Base-by-base conservation (phyloP, 2,113 vertebrate species). In the Mobula birostris region DNA sequence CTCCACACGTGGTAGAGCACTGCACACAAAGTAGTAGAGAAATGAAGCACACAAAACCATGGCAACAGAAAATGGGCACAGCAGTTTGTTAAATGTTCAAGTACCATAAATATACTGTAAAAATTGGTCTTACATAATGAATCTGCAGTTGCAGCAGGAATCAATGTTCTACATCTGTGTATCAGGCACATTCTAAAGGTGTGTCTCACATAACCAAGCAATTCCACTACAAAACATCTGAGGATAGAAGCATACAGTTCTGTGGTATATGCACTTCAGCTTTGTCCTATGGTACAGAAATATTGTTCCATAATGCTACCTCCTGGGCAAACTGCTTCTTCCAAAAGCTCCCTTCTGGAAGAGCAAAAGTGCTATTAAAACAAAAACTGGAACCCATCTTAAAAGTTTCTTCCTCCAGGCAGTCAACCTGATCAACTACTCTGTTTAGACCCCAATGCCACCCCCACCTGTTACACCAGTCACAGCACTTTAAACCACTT, bases 1-100 rank as follows among this genome's bases (percentile, higher is more conserved):
- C 95, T 8, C 98, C 99, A 94, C 99, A 99, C 0, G 98, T 98
- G 14, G 98, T 97, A 3, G 99, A 99, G 94, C 99, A 99, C 99
- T 99, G 95, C 7, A 40, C 2, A 24, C 5, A 11, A n/a, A 27
- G n/a, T 27, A 83, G 12, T 70, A 11, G 36, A n/a, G 66, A 27
- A 48, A 77, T 56, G 70, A 72, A 93, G 48, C 66, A 63, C 17
- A 2, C 56, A 82, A 74, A 79, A 72, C 17, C 94, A 77, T 94
- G 2, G 2, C 36, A 58, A 87, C 11, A 14, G 27, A 87, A n/a
- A 87, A 87, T 27, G 61, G 56, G 4, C 56, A 29, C 82, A 83
- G 40, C 36, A 83, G 21, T 83, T 24, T 58, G 19, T 7, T 19
- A 56, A 83, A 83, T 56, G 58, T 88, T 4, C 12, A 7, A 12